phyloP scores from a whole-genome alignment of 2,113 vertebrate species.

The Indicator indicator region DNA sequence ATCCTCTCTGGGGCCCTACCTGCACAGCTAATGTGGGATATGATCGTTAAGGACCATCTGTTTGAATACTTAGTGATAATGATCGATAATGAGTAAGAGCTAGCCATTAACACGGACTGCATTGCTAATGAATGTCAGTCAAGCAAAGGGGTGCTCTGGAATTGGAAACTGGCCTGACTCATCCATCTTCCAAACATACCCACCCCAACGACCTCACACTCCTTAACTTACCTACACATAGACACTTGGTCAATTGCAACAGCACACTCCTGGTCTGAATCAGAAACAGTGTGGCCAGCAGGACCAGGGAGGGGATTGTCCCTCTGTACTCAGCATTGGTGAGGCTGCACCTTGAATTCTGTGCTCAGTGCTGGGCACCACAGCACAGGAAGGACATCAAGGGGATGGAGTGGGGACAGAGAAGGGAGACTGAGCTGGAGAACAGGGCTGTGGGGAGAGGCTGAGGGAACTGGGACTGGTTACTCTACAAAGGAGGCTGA shows the following conservation, averaged over 20 bases:
- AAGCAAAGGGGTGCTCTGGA: neutral
- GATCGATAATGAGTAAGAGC: neutral
- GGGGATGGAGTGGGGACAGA: too few relatives aligned
- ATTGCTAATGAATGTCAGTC: neutral
- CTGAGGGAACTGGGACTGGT: too few relatives aligned
- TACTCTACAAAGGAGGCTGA: too few relatives aligned
- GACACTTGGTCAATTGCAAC: neutral
- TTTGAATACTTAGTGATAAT: neutral
- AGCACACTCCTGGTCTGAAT: too few relatives aligned
- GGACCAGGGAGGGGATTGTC: too few relatives aligned
- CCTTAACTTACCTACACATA: neutral
- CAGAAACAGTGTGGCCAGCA: too few relatives aligned
- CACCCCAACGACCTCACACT: fast-evolving
- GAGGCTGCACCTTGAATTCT: too few relatives aligned
- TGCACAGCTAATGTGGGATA: neutral
- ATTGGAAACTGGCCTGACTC: neutral
- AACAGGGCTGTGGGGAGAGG: too few relatives aligned
- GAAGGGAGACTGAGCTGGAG: too few relatives aligned
- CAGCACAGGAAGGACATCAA: too few relatives aligned
- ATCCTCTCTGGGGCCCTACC: neutral
- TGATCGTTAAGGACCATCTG: neutral
- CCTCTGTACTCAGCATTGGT: too few relatives aligned
- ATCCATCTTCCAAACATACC: neutral
- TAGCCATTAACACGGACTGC: neutral
- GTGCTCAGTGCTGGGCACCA: too few relatives aligned